A percentile compares a stretch with the other conserved stretches of the same genome.
These are phyloP conservation scores for Oreochromis grahami DNA, from an alignment of 2,797 vertebrate species.

Conservation along the genomic window DNA sequence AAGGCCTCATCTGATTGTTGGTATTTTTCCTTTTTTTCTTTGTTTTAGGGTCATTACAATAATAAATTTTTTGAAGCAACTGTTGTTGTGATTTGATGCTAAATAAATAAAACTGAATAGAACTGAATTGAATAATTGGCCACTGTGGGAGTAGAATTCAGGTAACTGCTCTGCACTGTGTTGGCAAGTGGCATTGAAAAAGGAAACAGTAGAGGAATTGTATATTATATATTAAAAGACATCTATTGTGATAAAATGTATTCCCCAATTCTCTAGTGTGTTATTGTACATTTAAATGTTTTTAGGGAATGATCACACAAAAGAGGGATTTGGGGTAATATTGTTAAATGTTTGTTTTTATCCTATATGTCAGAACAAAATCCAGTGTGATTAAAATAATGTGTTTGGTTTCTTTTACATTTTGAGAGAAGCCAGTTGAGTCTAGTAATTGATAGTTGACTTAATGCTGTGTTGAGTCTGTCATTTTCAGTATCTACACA, in stretches of 20 bases:
- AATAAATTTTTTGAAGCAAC: neutral
- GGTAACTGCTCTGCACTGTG: neutral
- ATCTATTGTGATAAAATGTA: neutral
- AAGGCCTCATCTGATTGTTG: neutral
- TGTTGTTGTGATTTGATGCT: neutral
- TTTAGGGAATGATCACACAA: neutral
- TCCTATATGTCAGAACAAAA: neutral
- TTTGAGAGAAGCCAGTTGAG: neutral
- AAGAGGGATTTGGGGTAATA: neutral
- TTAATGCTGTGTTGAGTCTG: neutral
- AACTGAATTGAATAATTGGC: neutral
- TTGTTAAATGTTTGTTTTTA: neutral
- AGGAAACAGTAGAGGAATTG: neutral
- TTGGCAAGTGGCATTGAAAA: neutral
- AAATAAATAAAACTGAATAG: neutral
- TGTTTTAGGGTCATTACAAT: neutral
- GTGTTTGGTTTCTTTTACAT: neutral
- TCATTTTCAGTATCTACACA: neutral
- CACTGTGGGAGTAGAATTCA: neutral
- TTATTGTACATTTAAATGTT: neutral
- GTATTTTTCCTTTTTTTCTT: neutral
- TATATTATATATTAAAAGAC: neutral
- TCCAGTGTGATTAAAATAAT: neutral
- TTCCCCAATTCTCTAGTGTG: neutral
- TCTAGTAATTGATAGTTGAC: neutral